phyloP scores from a whole-genome alignment of 2,888 invertebrate species.

The Notodonta ziczac region DNA sequence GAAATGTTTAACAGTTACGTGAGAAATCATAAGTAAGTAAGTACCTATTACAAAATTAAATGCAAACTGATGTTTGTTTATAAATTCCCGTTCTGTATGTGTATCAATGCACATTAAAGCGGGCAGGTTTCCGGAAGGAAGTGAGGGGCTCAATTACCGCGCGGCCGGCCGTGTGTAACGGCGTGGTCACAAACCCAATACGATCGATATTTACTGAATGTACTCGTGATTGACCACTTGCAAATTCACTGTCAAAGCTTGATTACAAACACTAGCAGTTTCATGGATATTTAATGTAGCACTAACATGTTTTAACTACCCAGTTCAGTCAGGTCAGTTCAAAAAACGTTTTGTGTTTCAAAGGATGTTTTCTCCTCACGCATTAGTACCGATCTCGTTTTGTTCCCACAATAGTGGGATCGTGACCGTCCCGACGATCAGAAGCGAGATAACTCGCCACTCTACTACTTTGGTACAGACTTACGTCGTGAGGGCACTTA shows the following conservation, averaged over 20 bases:
- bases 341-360: neutral
- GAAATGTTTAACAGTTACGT: too few species aligned
- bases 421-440: conserved; percentile 73
- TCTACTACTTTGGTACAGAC: conserved; percentile 48
- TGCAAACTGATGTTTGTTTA: conserved; percentile 28
- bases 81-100: conserved; percentile 47
- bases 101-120: conserved; percentile 47
- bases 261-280: conserved; percentile 5
- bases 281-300: neutral
- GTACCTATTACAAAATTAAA: neutral
- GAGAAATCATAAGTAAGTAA: too few species aligned
- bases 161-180: conserved; percentile 53
- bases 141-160: conserved; percentile 72
- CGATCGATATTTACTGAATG: conserved; percentile 59
- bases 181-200: conserved; percentile 59
- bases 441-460: conserved; percentile 66
- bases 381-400: conserved; percentile 49
- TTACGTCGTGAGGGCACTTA: conserved; percentile 65
- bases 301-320: neutral
- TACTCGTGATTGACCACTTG: conserved; percentile 38
- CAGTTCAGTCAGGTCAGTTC: too few species aligned
- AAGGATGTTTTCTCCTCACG: conserved; percentile 34
- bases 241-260: conserved; percentile 29
- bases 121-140: conserved; percentile 73
- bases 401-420: conserved; percentile 73